Percentiles rank a stretch among this genome's conserved stretches.
Conservation (phyloP, 1,140 invertebrate species). For the Adoxophyes honmai region DNA sequence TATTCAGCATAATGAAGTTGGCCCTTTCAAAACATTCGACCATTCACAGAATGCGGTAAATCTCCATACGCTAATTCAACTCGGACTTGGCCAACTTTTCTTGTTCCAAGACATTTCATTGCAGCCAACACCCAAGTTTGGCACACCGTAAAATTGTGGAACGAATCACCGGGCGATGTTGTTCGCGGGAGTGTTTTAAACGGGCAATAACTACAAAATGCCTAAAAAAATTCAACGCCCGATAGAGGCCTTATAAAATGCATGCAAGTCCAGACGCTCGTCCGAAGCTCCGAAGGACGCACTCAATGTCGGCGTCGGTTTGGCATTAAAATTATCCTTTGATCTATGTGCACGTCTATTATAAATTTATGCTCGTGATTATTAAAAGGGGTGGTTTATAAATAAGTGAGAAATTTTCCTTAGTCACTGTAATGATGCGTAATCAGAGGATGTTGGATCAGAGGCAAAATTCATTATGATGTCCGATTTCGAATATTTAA, state of each 20-base stretch:
- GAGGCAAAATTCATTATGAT: no score
- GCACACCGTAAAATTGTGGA: conserved; percentile 34
- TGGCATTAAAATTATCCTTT: conserved; percentile 8
- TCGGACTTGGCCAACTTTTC: neutral
- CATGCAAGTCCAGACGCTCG: neutral
- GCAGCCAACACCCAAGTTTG: conserved; percentile 22
- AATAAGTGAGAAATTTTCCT: no score
- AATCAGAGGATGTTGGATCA: no score
- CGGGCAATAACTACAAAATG: conserved; percentile 1
- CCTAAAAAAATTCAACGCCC: neutral
- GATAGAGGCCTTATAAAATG: neutral
- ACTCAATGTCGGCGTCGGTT: neutral
- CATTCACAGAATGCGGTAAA: no score
- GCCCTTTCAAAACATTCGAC: no score
- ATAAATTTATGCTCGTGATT: neutral
- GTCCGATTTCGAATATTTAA: no score
- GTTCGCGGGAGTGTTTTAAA: conserved; percentile 20
- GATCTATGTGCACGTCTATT: neutral
- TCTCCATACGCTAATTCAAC: no score
- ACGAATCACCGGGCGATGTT: conserved; percentile 28
- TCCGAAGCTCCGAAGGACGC: neutral
- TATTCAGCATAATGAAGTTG: no score
- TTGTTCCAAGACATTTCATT: conserved; percentile 27
- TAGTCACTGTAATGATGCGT: no score
- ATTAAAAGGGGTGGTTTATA: no score